Evolutionary conservation across 2,113 vertebrate genomes (phyloP).

Genomic region (Scatophagus argus): DNA sequence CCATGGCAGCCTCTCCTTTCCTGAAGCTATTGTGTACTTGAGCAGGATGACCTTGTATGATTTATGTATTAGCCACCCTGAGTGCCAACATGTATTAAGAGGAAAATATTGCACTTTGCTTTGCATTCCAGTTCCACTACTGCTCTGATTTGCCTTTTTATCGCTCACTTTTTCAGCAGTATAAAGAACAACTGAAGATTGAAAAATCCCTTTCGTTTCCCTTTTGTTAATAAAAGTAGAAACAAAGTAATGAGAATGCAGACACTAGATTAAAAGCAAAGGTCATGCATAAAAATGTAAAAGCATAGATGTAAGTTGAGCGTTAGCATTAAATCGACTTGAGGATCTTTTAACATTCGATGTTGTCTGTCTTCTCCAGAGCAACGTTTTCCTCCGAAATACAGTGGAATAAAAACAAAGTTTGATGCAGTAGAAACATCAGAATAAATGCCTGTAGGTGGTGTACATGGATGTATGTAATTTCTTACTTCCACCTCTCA

Average conservation of each 20-base stretch:
- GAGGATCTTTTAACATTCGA: neutral
- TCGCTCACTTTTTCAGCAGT: slow-evolving; percentile 2
- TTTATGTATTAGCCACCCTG: slow-evolving; percentile 61
- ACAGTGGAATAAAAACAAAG: neutral
- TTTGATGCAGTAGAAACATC: neutral
- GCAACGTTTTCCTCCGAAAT: neutral
- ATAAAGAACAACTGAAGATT: neutral
- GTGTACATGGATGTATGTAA: neutral
- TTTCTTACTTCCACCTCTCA: neutral
- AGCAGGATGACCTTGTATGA: slow-evolving; percentile 66
- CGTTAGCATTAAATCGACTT: slow-evolving; percentile 1
- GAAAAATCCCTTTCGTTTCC: neutral
- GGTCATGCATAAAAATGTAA: neutral
- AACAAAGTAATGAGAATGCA: neutral
- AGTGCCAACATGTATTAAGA: slow-evolving; percentile 51
- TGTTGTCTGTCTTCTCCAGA: no score
- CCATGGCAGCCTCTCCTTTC: slow-evolving; percentile 32
- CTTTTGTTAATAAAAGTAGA: slow-evolving; percentile 4
- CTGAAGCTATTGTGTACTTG: slow-evolving; percentile 57
- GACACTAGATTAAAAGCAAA: slow-evolving; percentile 9
- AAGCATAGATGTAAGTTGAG: neutral
- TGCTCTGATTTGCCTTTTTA: slow-evolving; percentile 14
- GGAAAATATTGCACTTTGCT: slow-evolving; percentile 42
- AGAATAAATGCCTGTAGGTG: neutral
- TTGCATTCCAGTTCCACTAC: slow-evolving; percentile 20